phyloP scores from a whole-genome alignment of 2,888 invertebrate genomes.

The Morpho achilles region DNA sequence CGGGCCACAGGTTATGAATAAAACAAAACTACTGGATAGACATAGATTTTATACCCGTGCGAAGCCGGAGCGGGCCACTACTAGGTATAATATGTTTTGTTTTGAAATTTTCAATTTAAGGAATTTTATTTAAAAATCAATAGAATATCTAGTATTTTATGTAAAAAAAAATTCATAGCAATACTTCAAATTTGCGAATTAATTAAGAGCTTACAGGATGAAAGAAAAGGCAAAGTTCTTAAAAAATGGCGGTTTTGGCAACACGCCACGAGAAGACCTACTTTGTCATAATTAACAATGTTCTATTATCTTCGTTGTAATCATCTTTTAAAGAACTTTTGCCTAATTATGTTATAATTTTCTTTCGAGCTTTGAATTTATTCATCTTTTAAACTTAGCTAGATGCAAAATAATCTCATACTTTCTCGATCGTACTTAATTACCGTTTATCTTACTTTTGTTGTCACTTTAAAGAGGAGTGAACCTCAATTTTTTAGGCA shows the following conservation, averaged over 20 bases:
- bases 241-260: conserved; percentile 15
- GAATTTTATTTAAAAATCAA: not conserved
- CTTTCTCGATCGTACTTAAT: no score
- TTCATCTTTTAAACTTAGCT: no score
- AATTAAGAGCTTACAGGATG: conserved; percentile 18
- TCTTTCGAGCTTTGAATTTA: not conserved
- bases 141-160: not conserved
- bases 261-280: conserved; percentile 16
- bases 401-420: no score
- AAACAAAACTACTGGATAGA: no score
- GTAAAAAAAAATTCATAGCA: conserved; percentile 4
- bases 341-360: conserved; percentile 4
- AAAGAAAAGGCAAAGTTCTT: conserved; percentile 17
- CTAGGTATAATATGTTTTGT: not conserved
- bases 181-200: conserved; percentile 7
- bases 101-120: no score
- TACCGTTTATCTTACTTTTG: no score
- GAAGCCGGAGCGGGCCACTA: not conserved
- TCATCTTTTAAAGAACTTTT: conserved; percentile 14
- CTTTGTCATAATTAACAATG: conserved; percentile 19
- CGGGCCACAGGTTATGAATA: no score
- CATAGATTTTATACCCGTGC: no score
- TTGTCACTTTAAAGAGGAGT: no score
- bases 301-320: conserved; percentile 12
- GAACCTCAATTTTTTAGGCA: no score